These are phyloP conservation scores for Ctena decussata DNA, from an alignment of 2,888 invertebrate species.

Conservation along the genomic window DNA sequence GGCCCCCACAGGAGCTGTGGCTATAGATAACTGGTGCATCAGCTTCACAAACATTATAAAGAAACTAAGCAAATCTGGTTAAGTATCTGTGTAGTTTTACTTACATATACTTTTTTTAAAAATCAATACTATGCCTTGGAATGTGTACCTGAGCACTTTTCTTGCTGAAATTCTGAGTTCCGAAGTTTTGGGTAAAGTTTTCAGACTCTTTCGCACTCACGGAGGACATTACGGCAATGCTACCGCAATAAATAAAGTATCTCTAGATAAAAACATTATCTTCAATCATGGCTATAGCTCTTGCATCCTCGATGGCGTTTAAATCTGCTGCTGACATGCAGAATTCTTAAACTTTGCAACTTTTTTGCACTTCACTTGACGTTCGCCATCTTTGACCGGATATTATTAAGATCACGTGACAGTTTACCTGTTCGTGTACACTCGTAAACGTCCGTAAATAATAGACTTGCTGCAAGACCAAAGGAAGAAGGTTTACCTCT, in stretches of 20 bases:
- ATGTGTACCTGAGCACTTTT: neutral
- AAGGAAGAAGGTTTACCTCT: neutral
- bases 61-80: too few relatives aligned
- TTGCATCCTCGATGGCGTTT: neutral
- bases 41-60: too few relatives aligned
- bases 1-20: too few relatives aligned
- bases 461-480: neutral
- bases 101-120: too few relatives aligned
- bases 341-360: neutral
- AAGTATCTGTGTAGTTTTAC: too few relatives aligned
- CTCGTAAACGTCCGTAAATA: neutral
- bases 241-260: neutral
- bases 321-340: neutral
- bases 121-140: neutral
- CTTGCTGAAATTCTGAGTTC: neutral
- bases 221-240: neutral
- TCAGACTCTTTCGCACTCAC: neutral
- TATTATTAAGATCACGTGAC: conserved; percentile 60
- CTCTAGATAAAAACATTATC: neutral
- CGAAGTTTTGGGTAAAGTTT: neutral
- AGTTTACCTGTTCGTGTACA: neutral
- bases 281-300: neutral
- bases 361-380: neutral
- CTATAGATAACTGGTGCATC: too few relatives aligned
- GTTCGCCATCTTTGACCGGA: conserved; percentile 67